Evolutionary conservation across 2,113 vertebrate genomes (phyloP).

Genomic region (Bolborhynchus lineola): DNA sequence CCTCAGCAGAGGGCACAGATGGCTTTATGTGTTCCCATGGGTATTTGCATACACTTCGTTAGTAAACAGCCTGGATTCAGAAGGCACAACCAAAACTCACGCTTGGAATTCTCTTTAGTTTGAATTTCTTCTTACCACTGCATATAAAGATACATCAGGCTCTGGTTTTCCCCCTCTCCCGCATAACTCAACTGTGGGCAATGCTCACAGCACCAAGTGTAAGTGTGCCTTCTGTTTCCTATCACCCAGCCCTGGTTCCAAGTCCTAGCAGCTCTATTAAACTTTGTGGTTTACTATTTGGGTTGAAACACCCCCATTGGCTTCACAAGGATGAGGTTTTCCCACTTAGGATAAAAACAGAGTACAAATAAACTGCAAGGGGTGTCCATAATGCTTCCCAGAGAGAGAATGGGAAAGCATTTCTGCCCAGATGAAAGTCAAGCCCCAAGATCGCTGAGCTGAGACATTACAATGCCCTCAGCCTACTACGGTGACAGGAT

Average conservation of each 20-base stretch:
- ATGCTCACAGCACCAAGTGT: not conserved
- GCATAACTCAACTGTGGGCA: not conserved
- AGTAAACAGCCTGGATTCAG: not conserved
- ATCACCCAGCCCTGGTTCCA: accelerated
- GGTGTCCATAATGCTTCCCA: not conserved
- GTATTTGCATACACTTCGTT: conserved; percentile 6
- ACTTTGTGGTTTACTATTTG: not conserved
- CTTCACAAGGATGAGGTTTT: not conserved
- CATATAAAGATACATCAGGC: not conserved
- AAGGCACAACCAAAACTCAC: not conserved
- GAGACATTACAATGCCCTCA: accelerated
- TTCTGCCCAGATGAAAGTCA: not conserved
- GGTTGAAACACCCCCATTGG: not conserved
- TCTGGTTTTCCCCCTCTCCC: not conserved
- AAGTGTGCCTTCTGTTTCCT: not conserved
- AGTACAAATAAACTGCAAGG: too few species aligned
- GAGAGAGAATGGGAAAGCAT: accelerated
- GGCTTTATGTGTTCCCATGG: not conserved
- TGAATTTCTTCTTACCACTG: not conserved
- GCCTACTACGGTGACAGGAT: accelerated
- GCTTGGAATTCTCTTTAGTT: not conserved
- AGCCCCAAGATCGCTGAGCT: not conserved
- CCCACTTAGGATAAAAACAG: not conserved
- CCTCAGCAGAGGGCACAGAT: not conserved
- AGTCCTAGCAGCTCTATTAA: not conserved